These are phyloP conservation scores for Leistus spinibarbis DNA, from an alignment of 2,888 invertebrate species.

Conservation along the genomic window DNA sequence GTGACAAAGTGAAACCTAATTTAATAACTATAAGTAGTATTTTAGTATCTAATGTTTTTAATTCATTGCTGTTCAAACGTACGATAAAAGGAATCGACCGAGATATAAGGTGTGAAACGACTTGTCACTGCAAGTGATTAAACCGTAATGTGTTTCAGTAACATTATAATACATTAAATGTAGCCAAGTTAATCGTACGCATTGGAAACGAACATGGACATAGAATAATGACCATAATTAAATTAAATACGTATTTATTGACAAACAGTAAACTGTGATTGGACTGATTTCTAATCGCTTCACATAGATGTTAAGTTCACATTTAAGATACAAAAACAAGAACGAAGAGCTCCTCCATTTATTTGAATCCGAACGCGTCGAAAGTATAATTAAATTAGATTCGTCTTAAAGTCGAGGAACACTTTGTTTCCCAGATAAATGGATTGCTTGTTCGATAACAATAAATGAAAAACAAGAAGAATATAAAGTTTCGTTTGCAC, in stretches of 20 bases:
- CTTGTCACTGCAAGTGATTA: neutral
- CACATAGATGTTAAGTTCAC: constrained; percentile 1
- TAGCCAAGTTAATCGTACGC: constrained; percentile 8
- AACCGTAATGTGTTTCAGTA: neutral
- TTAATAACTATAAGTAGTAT: neutral
- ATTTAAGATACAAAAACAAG: constrained; percentile 12
- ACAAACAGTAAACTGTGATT: constrained; percentile 21
- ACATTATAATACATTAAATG: neutral
- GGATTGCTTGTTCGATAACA: constrained; percentile 17
- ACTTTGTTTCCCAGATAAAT: constrained; percentile 36
- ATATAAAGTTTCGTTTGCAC: neutral
- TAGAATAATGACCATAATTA: constrained; percentile 29
- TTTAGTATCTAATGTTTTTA: neutral
- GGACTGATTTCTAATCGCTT: constrained; percentile 20
- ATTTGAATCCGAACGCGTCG: constrained; percentile 22
- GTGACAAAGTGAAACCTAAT: neutral
- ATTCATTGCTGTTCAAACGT: neutral
- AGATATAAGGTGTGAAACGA: constrained; percentile 2
- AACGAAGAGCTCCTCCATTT: neutral
- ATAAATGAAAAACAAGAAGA: constrained; percentile 25
- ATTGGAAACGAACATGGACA: constrained; percentile 18
- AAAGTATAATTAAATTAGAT: constrained; percentile 33
- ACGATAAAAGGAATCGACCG: neutral
- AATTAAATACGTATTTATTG: constrained; percentile 35
- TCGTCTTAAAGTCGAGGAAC: constrained; percentile 24